A percentile compares a stretch with the other conserved stretches of the same genome.
These are phyloP conservation scores for Bombus affinis DNA, from an alignment of 1,140 invertebrate species.

Conservation along the genomic window DNA sequence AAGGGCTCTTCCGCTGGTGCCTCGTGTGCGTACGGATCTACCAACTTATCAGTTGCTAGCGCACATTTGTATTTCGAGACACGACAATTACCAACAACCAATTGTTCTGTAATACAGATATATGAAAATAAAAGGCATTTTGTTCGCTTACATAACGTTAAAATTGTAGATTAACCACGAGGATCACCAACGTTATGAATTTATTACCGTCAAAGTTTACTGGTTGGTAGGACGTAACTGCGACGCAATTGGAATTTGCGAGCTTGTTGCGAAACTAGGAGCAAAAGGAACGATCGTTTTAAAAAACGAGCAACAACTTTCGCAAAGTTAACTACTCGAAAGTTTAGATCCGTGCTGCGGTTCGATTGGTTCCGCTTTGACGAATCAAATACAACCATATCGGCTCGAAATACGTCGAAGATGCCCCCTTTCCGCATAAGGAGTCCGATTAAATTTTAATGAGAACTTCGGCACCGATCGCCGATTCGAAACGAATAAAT, in stretches of 20 bases:
- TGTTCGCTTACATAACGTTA: neutral
- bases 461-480: neutral
- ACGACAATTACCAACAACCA: neutral
- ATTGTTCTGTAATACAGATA: neutral
- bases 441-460: neutral
- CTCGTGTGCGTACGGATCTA: neutral
- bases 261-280: neutral
- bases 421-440: neutral
- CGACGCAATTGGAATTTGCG: neutral
- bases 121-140: neutral
- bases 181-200: neutral
- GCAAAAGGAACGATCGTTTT: neutral
- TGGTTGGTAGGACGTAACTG: neutral
- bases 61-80: neutral
- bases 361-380: neutral
- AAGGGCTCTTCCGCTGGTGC: slow-evolving; percentile 49
- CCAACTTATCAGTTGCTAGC: too few relatives aligned
- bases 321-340: neutral
- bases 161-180: neutral
- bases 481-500: neutral
- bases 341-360: neutral
- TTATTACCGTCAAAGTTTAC: neutral
- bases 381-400: neutral
- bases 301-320: neutral
- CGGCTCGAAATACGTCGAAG: neutral